phyloP scores from a whole-genome alignment of 2,113 vertebrate genomes.

The Procapra przewalskii region DNA sequence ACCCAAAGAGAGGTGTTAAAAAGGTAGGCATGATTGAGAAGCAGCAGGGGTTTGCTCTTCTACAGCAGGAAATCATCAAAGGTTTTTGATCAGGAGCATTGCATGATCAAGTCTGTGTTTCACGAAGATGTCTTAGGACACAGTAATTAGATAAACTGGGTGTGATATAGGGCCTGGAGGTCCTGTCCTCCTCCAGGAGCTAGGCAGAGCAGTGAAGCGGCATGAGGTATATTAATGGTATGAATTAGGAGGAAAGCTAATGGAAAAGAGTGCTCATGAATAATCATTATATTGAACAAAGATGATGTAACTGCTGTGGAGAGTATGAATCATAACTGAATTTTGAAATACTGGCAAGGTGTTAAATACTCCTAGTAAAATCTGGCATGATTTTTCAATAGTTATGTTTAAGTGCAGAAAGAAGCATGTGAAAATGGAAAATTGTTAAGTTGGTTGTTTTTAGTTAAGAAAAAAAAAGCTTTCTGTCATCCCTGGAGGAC shows the following conservation, averaged over 20 bases:
- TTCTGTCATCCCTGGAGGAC: background rate
- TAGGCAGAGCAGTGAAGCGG: background rate
- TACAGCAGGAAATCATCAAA: background rate
- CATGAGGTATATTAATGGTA: background rate
- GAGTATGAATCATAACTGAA: background rate
- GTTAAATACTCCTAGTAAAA: background rate
- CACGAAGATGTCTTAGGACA: background rate
- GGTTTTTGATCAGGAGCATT: background rate
- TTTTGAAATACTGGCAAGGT: background rate
- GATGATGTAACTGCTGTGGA: background rate
- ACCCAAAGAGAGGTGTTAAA: background rate
- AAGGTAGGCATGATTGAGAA: background rate
- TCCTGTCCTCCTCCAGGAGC: background rate
- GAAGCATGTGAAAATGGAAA: background rate
- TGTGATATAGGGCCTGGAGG: background rate
- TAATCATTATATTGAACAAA: background rate
- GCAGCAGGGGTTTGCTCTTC: background rate
- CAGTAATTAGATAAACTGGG: background rate
- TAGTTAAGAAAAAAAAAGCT: background rate
- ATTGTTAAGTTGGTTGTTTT: background rate
- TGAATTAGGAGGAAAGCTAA: background rate
- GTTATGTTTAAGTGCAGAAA: background rate
- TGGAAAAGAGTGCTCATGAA: background rate
- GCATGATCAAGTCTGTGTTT: background rate
- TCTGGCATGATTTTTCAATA: background rate